Evolutionary conservation across 2,113 vertebrate genomes (phyloP).

Genomic region (Willisornis vidua): DNA sequence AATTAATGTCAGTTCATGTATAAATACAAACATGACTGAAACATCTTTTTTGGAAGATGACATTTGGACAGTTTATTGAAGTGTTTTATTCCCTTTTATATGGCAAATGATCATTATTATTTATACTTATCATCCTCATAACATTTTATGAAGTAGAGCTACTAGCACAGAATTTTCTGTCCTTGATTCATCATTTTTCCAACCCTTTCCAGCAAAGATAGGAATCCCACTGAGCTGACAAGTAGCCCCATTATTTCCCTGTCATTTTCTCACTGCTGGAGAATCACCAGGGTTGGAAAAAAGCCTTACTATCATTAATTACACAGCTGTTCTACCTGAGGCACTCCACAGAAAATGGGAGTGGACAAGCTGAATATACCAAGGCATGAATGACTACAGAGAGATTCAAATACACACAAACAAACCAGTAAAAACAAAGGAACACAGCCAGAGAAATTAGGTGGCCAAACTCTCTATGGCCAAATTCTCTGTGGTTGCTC

Average conservation of each 20-base stretch:
- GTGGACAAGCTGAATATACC: neutral
- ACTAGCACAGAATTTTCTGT: neutral
- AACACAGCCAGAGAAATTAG: neutral
- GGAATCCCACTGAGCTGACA: slow-evolving; percentile 43
- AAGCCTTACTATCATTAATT: slow-evolving; percentile 33
- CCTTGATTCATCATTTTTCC: neutral
- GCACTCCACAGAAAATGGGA: neutral
- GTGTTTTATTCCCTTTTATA: neutral
- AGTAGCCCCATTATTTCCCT: slow-evolving; percentile 36
- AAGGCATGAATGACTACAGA: neutral
- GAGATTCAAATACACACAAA: neutral
- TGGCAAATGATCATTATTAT: neutral
- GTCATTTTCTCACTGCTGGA: slow-evolving; percentile 33
- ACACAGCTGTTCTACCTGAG: slow-evolving; percentile 30
- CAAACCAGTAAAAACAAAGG: neutral
- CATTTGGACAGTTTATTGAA: neutral
- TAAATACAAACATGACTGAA: neutral
- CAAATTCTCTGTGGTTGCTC: neutral
- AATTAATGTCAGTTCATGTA: neutral
- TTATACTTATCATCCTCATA: neutral
- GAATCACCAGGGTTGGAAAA: slow-evolving; percentile 3
- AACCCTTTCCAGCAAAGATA: neutral
- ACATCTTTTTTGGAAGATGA: neutral
- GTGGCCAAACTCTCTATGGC: neutral
- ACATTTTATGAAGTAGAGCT: neutral